Percentiles rank a stretch among this genome's conserved stretches.
These are phyloP conservation scores for Silurus meridionalis DNA, from an alignment of 2,113 vertebrate species.

Conservation along the genomic window DNA sequence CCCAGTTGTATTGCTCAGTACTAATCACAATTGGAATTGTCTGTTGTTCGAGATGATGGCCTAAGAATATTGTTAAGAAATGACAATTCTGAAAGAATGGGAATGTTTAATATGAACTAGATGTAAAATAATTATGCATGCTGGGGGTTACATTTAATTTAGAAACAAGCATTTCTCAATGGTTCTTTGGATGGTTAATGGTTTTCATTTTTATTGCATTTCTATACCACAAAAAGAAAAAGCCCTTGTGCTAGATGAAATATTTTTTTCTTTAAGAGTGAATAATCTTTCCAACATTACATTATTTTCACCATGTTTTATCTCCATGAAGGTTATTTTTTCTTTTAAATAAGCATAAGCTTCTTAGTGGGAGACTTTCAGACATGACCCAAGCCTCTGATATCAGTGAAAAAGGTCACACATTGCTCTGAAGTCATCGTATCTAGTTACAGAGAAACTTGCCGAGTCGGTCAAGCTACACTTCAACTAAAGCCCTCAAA, in stretches of 20 bases:
- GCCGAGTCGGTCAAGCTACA: slow-evolving; percentile 31
- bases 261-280: neutral
- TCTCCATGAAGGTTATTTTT: neutral
- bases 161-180: neutral
- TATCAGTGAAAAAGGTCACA: slow-evolving; percentile 68
- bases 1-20: neutral
- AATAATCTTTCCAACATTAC: neutral
- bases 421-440: slow-evolving; percentile 71
- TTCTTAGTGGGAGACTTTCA: slow-evolving; percentile 23
- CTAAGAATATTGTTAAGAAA: neutral
- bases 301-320: neutral
- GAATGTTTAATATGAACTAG: neutral
- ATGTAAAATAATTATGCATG: neutral
- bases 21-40: neutral
- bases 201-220: neutral
- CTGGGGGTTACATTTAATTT: neutral
- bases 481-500: slow-evolving; percentile 22
- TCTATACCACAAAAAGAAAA: neutral
- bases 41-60: neutral
- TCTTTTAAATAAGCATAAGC: neutral
- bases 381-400: slow-evolving; percentile 51
- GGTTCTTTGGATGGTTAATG: neutral
- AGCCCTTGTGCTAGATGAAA: neutral
- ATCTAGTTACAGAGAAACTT: slow-evolving; percentile 50
- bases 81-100: neutral